Base-by-base conservation (phyloP, 2,888 invertebrate genomes). In the Dione juno region DNA sequence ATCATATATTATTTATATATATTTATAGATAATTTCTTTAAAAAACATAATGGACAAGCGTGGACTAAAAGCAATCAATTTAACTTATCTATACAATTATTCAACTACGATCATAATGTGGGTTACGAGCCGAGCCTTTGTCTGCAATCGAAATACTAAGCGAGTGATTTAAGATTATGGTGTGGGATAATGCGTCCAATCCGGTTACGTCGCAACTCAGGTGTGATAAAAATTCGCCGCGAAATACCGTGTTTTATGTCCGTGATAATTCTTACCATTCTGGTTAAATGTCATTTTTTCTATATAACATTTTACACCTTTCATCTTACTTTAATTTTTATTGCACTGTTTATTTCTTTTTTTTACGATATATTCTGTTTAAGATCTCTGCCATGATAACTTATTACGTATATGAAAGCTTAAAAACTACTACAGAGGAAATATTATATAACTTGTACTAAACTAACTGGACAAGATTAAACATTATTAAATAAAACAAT, bases 81-180 rank as follows among this genome's bases (percentile, higher is more conserved):
- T 81, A 81, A 85, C 88, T 90, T 92, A 92, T 91, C 90, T 88
- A 79, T 84, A 89, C 90, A 92, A 92, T 92, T 91, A 92, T 91
- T 91, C 90, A 90, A 88, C 87, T 86, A 88, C 84, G 84, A 86
- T 91, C 88, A 92, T 92, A 92, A 92, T 90, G 90, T 92, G 89
- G 88, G 89, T 83, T 89, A 86, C 85, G 82, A 82, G 81, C 80
- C 84, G 86, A 87, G 87, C 90, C 91, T 92, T 92, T 91, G 89
- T 91, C 88, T 90, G 92, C 89, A 90, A 92, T 90, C 90, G 91
- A 92, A 91, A 90, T 87, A 90, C 90, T 92, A 90, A 90, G 89
- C 89, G 84, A 88, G 92, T 91, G 91, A 92, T 92, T 92, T 92
- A 92, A 90, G 92, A 90, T 92, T 91, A 92, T 92, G 89, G 90